Conservation (phyloP, 2,113 vertebrate species). For the Mionectes macconnelli region DNA sequence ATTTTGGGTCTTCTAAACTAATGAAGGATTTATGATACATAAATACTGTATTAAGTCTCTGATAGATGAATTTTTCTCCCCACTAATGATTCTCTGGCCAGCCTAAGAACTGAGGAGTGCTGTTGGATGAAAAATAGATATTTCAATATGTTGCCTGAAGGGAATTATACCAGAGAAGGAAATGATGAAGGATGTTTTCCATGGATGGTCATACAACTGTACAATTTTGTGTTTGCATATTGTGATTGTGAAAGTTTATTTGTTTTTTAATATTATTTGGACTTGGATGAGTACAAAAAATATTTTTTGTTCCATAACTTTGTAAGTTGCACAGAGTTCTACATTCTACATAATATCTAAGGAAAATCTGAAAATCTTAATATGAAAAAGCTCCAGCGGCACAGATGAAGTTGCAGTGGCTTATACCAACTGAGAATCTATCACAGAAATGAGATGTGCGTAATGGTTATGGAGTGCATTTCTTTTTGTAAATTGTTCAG, state of each 20-base stretch:
- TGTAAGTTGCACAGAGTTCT: not conserved
- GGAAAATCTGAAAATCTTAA: not conserved
- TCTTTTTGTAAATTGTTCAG: not conserved
- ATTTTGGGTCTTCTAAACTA: not conserved
- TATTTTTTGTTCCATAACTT: not conserved
- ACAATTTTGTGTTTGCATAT: not conserved
- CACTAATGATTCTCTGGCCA: not conserved
- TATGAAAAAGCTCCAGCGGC: not conserved
- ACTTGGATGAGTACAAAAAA: not conserved
- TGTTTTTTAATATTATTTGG: not conserved
- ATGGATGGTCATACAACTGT: not conserved
- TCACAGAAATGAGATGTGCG: not conserved
- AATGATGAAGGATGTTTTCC: not conserved
- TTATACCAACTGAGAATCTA: not conserved
- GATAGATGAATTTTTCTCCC: not conserved
- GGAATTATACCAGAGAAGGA: not conserved
- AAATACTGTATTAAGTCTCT: not conserved
- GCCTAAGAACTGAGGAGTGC: not conserved
- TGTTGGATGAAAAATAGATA: not conserved
- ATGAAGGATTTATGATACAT: not conserved
- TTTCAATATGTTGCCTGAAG: not conserved
- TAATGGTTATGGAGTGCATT: conserved; percentile 2
- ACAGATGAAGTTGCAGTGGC: not conserved
- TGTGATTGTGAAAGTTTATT: not conserved
- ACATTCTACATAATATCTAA: not conserved